Base-by-base conservation (phyloP, 2,888 invertebrate species). In the Linyphia triangularis region DNA sequence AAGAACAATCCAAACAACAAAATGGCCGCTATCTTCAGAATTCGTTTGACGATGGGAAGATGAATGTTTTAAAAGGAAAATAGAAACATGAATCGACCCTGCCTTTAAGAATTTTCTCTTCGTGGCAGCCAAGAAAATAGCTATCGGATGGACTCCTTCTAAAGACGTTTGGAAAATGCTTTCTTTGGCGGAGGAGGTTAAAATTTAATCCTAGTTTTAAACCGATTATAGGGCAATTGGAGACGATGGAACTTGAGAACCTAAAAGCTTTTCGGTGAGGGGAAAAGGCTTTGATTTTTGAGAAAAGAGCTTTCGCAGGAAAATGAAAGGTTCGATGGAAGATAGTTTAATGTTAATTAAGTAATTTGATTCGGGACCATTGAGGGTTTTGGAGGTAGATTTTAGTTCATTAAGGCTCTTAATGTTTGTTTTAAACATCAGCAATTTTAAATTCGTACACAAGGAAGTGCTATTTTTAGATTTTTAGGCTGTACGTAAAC, bases 141-240 rank as follows among this genome's bases (percentile, higher is more conserved):
- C 10, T n/a, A 67, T 67, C 67, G 67, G 22, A 30, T 33, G 59
- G 57, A 75, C 57, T n/a, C 13, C n/a, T n/a, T 59, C 30, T 59
- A 16, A 28, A 33, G 28, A 75, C 33, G 67, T n/a, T 75, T 59
- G 7, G 4, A 28, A 33, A 57, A 75, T 67, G 67, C 28, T 75
- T 59, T 19, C 9, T 43, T n/a, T 10, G 24, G 22, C 19, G 57
- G 57, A 67, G 28, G 61, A 61, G 30, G 79, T 69, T 79, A 51
- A 73, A 78, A 78, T 85, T 85, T 85, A 85, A 85, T 85, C 85
- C 85, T 26, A 61, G 78, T 78, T 85, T 85, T 78, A 78, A 85
- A 78, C 78, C 77, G 69, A 78, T 85, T 85, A 78, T 43, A 28
- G 63, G 19, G 26, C 51, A 51, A 51, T 51, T 51, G 51, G 51